phyloP scores from a whole-genome alignment of 2,113 vertebrate genomes.

The Platichthys flesus region DNA sequence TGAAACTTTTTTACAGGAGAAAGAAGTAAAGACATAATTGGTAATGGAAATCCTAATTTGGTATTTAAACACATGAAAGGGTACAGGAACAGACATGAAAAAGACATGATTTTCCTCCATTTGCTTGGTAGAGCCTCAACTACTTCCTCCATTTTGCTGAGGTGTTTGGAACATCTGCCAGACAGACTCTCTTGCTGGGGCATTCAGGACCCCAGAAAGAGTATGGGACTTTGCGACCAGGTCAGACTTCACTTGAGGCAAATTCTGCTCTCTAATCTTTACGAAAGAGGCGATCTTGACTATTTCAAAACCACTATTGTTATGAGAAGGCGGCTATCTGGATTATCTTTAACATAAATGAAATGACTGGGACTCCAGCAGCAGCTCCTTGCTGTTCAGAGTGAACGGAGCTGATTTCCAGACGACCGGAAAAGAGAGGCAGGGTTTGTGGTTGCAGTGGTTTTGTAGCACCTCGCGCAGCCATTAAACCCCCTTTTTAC shows the following conservation, averaged over 20 bases:
- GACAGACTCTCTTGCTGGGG: constrained; percentile 70
- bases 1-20: not conserved
- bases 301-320: constrained; percentile 3
- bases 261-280: constrained; percentile 21
- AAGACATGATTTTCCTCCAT: constrained; percentile 27
- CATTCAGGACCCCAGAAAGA: constrained; percentile 49
- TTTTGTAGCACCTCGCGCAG: constrained; percentile 45
- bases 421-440: constrained; percentile 40
- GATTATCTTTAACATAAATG: constrained; percentile 36
- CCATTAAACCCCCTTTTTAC: constrained; percentile 26
- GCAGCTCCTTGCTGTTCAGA: constrained; percentile 11
- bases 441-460: constrained; percentile 44
- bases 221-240: constrained; percentile 34
- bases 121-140: constrained; percentile 37
- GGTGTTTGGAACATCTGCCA: constrained; percentile 67
- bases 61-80: constrained; percentile 37
- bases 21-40: constrained; percentile 23
- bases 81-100: constrained; percentile 29
- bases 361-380: constrained; percentile 25
- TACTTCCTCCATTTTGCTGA: constrained; percentile 61
- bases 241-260: constrained; percentile 19
- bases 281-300: not conserved
- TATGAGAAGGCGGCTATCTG: constrained; percentile 10
- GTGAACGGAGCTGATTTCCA: constrained; percentile 47
- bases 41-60: constrained; percentile 47